Base-by-base conservation (phyloP, 2,113 vertebrate species). In the Epinephelus moara region DNA sequence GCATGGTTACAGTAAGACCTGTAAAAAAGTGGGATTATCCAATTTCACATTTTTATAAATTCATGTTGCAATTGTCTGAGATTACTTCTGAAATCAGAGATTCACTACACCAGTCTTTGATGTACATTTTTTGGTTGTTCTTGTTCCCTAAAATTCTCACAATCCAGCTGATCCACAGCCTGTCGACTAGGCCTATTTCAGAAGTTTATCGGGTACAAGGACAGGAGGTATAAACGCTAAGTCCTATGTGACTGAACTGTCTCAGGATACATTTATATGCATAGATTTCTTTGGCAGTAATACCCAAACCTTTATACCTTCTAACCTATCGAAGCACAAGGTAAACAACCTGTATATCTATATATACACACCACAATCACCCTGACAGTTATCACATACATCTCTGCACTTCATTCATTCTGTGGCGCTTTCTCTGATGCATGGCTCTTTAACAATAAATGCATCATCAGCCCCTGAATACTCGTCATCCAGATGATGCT, bases 401-500 rank as follows among this genome's bases (percentile, higher is more conserved):
- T 25, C 27, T 70, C 66, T 61, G 3, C 4, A 8, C 17, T 30
- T 64, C 78, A 72, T 18, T 49, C 25, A 74, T 12, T 59, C 21
- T 50, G 21, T 27, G 25, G 25, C 4, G 0, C 19, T 57, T 19
- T 59, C 40, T 66, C 50, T 57, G 50, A 80, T 47, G 59, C 17
- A 19, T 75, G 49, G n/a, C 60, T 64, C 60, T 64, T 23, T 45
- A 71, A 47, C 37, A 50, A 10, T 8, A 57, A n/a, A 33, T 67
- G 50, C 17, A 27, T 77, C 67, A 33, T 52, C 30, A 6, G 8
- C 30, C n/a, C 4, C 53, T 33, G 45, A 67, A 61, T 11, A n/a
- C 27, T 42, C 3, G 4, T 83, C 30, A 30, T 67, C 71, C n/a
- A 67, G 45, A 19, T 69, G 33, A 61, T 67, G 53, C 30, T 60